A percentile compares a stretch with the other conserved stretches of the same genome.
Evolutionary conservation across 2,888 invertebrate species (phyloP).

Genomic region (Sipunculus nudus): DNA sequence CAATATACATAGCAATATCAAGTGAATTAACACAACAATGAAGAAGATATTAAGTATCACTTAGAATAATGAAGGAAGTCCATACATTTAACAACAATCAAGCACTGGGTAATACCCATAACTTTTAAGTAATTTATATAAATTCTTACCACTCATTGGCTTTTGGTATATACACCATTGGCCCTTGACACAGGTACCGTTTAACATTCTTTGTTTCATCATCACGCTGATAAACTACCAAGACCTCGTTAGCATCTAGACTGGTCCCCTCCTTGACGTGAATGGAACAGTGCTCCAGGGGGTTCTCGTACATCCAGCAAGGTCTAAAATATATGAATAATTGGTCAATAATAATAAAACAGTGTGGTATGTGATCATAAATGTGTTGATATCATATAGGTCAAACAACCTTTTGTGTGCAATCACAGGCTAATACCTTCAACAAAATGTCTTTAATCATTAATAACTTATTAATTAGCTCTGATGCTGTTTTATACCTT

Average conservation of each 20-base stretch:
- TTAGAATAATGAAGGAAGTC: too few species aligned
- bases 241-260: conserved; percentile 58
- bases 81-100: too few species aligned
- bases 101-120: too few species aligned
- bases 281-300: conserved; percentile 48
- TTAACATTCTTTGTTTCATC: conserved; percentile 44
- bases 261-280: conserved; percentile 46
- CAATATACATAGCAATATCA: too few species aligned
- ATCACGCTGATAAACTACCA: conserved; percentile 54
- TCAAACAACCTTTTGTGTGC: background rate
- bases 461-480: too few species aligned
- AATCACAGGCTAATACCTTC: too few species aligned
- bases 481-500: too few species aligned
- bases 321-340: conserved; percentile 46
- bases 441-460: too few species aligned
- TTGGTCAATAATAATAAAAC: background rate
- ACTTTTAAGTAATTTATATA: background rate
- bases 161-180: conserved; percentile 55
- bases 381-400: background rate
- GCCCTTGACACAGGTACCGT: conserved; percentile 56
- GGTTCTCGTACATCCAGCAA: conserved; percentile 50
- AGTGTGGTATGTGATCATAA: background rate
- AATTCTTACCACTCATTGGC: conserved; percentile 59
- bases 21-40: too few species aligned
- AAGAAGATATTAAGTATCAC: too few species aligned